Percentiles rank a stretch among this genome's conserved stretches.
Evolutionary conservation across 1,140 invertebrate genomes (phyloP).

Genomic region (Notospermus geniculatus): DNA sequence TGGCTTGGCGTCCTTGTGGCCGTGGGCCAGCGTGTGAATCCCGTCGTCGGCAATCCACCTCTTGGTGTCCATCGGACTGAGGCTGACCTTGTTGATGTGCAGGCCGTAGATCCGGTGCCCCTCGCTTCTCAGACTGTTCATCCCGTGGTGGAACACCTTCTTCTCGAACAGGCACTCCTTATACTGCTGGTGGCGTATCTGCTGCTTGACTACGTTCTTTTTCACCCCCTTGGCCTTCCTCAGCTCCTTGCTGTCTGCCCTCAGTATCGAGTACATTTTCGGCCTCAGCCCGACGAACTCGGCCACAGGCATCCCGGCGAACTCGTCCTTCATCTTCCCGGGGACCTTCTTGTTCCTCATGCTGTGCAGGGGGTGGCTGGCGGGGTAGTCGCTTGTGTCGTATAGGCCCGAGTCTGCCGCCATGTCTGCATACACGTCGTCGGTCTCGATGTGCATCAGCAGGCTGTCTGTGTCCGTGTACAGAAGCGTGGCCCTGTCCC

Average conservation of each 20-base stretch:
- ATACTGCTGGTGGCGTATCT: conserved; percentile 26
- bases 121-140: conserved; percentile 29
- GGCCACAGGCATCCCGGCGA: conserved; percentile 43
- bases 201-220: conserved; percentile 26
- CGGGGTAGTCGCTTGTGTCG: conserved; percentile 29
- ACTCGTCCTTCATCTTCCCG: conserved; percentile 60
- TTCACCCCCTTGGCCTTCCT: conserved; percentile 30
- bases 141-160: conserved; percentile 12
- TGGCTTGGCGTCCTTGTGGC: conserved; percentile 9
- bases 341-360: conserved; percentile 56
- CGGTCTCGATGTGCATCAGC: conserved; percentile 47
- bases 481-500: conserved; percentile 33
- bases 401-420: conserved; percentile 22
- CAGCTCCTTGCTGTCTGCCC: conserved; percentile 24
- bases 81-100: conserved; percentile 16
- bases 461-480: conserved; percentile 57
- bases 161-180: conserved; percentile 28
- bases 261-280: conserved; percentile 53
- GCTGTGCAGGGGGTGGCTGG: conserved; percentile 27
- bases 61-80: conserved; percentile 23
- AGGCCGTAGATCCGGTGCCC: conserved; percentile 22
- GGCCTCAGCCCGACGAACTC: conserved; percentile 53
- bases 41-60: conserved; percentile 17
- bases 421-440: conserved; percentile 55
- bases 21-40: conserved; percentile 18